A percentile compares a stretch with the other conserved stretches of the same genome.
Conservation (phyloP, 2,888 invertebrate genomes). For the Temnothorax ravouxi region DNA sequence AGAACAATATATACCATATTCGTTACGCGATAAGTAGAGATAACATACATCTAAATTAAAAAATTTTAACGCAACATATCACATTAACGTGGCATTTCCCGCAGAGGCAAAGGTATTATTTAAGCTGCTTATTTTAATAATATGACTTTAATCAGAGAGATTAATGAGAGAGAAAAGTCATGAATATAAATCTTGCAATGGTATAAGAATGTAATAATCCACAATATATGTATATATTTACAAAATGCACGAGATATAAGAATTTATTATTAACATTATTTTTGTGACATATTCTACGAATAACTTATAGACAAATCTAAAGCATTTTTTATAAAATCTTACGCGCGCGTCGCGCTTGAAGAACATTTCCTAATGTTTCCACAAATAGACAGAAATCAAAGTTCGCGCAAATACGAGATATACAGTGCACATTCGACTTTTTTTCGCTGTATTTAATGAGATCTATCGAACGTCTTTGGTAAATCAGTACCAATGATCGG, state of each 20-base stretch:
- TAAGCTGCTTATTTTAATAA: background rate
- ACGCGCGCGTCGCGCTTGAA: background rate
- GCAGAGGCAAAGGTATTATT: background rate
- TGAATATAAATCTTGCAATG: background rate
- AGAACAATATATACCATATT: background rate
- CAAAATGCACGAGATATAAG: background rate
- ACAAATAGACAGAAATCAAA: background rate
- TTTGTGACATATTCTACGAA: background rate
- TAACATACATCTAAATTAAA: background rate
- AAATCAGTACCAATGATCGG: conserved; percentile 36
- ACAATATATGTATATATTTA: background rate
- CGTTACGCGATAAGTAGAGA: background rate
- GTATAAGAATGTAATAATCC: background rate
- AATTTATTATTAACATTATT: background rate
- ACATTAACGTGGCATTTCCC: background rate
- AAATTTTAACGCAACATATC: background rate
- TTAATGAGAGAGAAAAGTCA: background rate
- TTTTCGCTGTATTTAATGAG: conserved; percentile 30
- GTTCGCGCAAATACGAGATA: conserved; percentile 1
- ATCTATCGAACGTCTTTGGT: conserved; percentile 67
- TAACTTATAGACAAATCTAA: background rate
- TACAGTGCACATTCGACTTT: background rate
- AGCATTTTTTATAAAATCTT: background rate
- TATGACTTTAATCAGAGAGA: background rate
- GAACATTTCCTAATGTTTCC: background rate